Base-by-base conservation (phyloP, 2,888 invertebrate genomes). In the Caprella mutica region DNA sequence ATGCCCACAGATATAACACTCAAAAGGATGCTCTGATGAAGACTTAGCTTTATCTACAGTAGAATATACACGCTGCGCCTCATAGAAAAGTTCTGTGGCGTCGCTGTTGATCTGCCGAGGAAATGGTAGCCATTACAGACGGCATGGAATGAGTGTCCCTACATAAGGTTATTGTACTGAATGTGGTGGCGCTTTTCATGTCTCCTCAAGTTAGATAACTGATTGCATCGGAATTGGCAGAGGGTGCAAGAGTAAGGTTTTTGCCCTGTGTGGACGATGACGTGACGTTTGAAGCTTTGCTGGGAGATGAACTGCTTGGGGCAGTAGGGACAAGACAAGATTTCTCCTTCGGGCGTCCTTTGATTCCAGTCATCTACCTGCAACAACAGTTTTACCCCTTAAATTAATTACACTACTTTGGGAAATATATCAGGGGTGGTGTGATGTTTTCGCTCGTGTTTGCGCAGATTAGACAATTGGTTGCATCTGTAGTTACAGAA, bases 1-100 rank as follows among this genome's bases (percentile, higher is more conserved):
- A 51, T 59, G 55, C 29, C 63, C 63, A 40, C 63, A 63, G 48
- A 63, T 39, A 42, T 33, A 54, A 40, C 63, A 63, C n/a, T n/a
- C n/a, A n/a, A n/a, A n/a, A n/a, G n/a, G n/a, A n/a, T n/a, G n/a
- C n/a, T n/a, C n/a, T n/a, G 35, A 35, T 35, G 35, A 9, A 35
- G n/a, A 35, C 9, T 35, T 35, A 35, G 35, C 35, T 35, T 35
- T 35, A 35, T 12, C 35, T 14, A 9, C 12, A 12, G n/a, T 14
- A 9, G 12, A 35, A 35, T 12, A 35, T 35, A 35, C 35, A n/a
- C 35, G n/a, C 9, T 9, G 9, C 9, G 35, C n/a, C n/a, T 35
- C n/a, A 12, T 35, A 12, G 35, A n/a, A 12, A 35, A 12, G 35
- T 35, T 35, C n/a, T 12, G 9, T 35, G 12, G 12, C 9, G 12